phyloP scores from a whole-genome alignment of 2,797 vertebrate species.

The Enteromius unitaeniatus region DNA sequence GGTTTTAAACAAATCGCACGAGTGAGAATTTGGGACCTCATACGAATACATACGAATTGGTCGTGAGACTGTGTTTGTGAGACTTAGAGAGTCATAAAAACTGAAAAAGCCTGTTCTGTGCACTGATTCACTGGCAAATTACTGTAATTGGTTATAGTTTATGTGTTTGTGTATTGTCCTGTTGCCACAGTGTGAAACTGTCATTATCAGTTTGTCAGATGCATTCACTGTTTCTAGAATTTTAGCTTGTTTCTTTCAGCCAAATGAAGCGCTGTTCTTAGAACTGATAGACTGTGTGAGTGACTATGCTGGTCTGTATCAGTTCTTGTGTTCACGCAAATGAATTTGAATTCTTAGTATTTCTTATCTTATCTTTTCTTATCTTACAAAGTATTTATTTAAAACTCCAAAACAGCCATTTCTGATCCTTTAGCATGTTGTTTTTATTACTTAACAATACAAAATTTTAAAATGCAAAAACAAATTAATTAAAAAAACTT shows the following conservation, averaged over 20 bases:
- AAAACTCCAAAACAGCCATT: too few relatives aligned
- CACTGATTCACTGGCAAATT: neutral
- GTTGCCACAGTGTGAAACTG: neutral
- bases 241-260: neutral
- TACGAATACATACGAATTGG: too few relatives aligned
- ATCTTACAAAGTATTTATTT: too few relatives aligned
- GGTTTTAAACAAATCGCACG: too few relatives aligned
- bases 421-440: too few relatives aligned
- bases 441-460: too few relatives aligned
- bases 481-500: too few relatives aligned
- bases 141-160: neutral
- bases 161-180: neutral
- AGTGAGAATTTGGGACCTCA: too few relatives aligned
- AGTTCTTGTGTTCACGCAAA: neutral
- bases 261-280: neutral
- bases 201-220: neutral
- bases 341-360: too few relatives aligned
- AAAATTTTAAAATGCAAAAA: too few relatives aligned
- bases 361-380: too few relatives aligned
- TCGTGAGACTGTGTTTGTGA: neutral
- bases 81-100: neutral
- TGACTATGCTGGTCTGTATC: neutral
- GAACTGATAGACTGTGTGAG: conserved; percentile 14
- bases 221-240: neutral
- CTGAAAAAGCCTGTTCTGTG: neutral